Evolutionary conservation across 2,113 vertebrate genomes (phyloP).

Genomic region (Micromys minutus): DNA sequence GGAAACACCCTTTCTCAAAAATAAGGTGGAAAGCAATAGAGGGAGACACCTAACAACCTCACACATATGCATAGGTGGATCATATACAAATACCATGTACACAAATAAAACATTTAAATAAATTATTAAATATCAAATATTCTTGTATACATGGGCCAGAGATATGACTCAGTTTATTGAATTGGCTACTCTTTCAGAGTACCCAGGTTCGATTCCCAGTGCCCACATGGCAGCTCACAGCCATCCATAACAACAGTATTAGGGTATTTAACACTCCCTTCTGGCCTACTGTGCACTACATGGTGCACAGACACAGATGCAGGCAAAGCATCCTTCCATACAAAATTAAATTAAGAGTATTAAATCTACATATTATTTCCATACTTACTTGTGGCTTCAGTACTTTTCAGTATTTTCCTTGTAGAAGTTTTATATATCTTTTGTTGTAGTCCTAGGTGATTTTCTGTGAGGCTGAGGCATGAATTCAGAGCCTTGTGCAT

Average conservation of each 20-base stretch:
- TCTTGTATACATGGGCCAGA: background rate
- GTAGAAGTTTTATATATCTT: constrained; percentile 29
- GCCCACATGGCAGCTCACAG: background rate
- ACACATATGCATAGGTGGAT: background rate
- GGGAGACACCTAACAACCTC: background rate
- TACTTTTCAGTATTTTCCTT: background rate
- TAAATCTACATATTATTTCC: background rate
- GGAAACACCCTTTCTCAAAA: background rate
- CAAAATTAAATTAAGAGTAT: background rate
- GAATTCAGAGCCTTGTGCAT: background rate
- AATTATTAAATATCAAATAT: background rate
- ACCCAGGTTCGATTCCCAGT: background rate
- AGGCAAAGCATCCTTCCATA: background rate
- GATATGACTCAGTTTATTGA: background rate
- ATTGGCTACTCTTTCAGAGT: background rate
- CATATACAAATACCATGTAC: too few species aligned
- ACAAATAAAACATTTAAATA: background rate
- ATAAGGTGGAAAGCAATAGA: background rate
- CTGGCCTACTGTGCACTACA: background rate
- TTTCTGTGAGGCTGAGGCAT: background rate
- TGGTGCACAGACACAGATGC: background rate
- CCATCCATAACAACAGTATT: background rate
- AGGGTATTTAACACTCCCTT: background rate
- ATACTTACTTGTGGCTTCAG: background rate
- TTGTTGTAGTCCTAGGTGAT: constrained; percentile 39